Evolutionary conservation across 2,797 vertebrate species (phyloP).

Genomic region (Scomberomorus guttatus): DNA sequence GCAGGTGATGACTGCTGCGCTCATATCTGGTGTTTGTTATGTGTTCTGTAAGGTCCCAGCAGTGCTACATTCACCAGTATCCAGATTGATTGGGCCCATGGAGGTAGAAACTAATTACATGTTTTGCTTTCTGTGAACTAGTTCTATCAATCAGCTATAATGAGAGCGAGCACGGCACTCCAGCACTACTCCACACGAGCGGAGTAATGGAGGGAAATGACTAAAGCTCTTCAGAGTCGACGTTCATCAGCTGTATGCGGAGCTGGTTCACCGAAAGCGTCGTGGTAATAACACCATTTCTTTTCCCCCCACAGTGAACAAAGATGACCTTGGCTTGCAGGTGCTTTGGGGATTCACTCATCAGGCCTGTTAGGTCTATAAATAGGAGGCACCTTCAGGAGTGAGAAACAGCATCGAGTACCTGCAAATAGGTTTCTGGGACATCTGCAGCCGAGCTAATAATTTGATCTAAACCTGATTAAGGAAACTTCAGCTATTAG

Average conservation of each 20-base stretch:
- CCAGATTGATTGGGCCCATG: conserved; percentile 72
- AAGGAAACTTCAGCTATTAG: conserved; percentile 23
- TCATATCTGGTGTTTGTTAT: conserved; percentile 42
- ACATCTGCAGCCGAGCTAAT: conserved; percentile 37
- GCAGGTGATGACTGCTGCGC: conserved; percentile 47
- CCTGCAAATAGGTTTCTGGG: conserved; percentile 57
- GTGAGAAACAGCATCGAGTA: conserved; percentile 32
- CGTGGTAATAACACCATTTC: conserved; percentile 48
- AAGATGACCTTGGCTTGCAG: conserved; percentile 65
- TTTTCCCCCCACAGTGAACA: conserved; percentile 40
- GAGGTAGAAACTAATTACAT: conserved; percentile 77
- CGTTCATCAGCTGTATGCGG: conserved; percentile 47
- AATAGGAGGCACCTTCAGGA: conserved; percentile 59
- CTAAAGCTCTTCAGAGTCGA: conserved; percentile 44
- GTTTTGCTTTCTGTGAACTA: conserved; percentile 71
- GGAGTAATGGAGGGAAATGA: conserved; percentile 41
- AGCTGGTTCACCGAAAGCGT: conserved; percentile 32
- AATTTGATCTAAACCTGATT: conserved; percentile 46
- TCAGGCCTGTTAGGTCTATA: conserved; percentile 41
- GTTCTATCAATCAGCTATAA: conserved; percentile 77
- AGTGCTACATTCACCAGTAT: conserved; percentile 45
- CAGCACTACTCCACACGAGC: conserved; percentile 21
- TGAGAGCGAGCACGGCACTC: conserved; percentile 46
- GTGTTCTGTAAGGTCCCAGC: conserved; percentile 48
- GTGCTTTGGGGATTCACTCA: conserved; percentile 55